These are phyloP conservation scores for Caiman crocodilus DNA, from an alignment of 2,797 vertebrate genomes.

Conservation along the genomic window DNA sequence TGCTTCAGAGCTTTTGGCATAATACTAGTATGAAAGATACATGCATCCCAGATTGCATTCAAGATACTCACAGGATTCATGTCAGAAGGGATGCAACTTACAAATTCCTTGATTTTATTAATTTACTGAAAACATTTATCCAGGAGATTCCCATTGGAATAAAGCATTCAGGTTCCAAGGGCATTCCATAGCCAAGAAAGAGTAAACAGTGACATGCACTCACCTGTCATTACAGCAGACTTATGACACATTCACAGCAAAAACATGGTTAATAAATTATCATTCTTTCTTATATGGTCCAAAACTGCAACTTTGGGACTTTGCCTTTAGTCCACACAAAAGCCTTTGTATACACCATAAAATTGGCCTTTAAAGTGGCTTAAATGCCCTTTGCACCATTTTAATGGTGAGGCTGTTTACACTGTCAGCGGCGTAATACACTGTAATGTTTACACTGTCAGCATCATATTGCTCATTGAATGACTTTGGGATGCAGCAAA, in stretches of 20 bases:
- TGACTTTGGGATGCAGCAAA: too few species aligned
- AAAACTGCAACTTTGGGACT: slow-evolving; percentile 15
- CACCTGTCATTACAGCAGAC: background rate
- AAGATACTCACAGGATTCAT: slow-evolving; percentile 19
- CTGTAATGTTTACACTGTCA: too few species aligned
- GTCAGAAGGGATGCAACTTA: slow-evolving; percentile 28
- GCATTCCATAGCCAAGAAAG: slow-evolving; percentile 33
- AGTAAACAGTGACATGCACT: slow-evolving; percentile 16
- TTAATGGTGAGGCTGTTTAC: too few species aligned
- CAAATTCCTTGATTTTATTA: background rate
- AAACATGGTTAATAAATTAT: slow-evolving; percentile 49
- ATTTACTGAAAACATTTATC: slow-evolving; percentile 25
- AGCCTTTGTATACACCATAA: background rate
- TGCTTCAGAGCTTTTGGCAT: slow-evolving; percentile 41
- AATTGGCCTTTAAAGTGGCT: too few species aligned
- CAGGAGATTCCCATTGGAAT: slow-evolving; percentile 61
- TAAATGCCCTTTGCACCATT: too few species aligned
- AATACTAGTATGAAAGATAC: slow-evolving; percentile 46
- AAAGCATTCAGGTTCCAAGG: slow-evolving; percentile 28
- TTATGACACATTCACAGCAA: slow-evolving; percentile 11
- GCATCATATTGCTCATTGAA: too few species aligned
- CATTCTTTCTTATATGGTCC: slow-evolving; percentile 24
- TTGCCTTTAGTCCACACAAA: slow-evolving; percentile 59
- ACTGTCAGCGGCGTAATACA: too few species aligned
- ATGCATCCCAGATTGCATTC: background rate